phyloP scores from a whole-genome alignment of 2,797 vertebrate species.

The Tokudaia muenninki region DNA sequence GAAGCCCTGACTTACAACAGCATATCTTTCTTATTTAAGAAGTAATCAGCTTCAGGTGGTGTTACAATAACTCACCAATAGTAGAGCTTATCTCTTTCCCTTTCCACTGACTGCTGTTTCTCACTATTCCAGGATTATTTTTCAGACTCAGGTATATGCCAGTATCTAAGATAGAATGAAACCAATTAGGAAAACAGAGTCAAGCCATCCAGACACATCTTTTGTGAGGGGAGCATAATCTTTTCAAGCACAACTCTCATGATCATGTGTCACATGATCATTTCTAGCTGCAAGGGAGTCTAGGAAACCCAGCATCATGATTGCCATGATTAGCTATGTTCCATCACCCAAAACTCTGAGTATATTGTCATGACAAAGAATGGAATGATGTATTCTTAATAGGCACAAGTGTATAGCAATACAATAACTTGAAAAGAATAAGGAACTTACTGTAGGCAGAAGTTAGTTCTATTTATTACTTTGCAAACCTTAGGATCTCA shows the following conservation, averaged over 20 bases:
- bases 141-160: not conserved
- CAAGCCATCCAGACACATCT: not conserved
- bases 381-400: not conserved
- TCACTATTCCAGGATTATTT: not conserved
- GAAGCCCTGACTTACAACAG: not conserved
- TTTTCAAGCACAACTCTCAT: not conserved
- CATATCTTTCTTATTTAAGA: not conserved
- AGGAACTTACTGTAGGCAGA: not conserved
- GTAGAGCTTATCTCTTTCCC: not conserved
- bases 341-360: not conserved
- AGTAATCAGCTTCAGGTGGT: not conserved
- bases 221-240: not conserved
- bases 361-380: not conserved
- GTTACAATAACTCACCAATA: not conserved
- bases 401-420: not conserved
- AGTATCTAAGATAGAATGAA: not conserved
- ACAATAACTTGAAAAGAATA: not conserved
- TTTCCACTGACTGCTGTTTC: not conserved
- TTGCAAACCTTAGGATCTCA: not conserved
- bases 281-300: not conserved
- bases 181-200: not conserved
- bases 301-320: not conserved
- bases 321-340: not conserved
- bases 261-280: not conserved
- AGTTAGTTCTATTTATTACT: not conserved